Evolutionary conservation across 2,888 invertebrate genomes (phyloP).

Genomic region (Athripsodes cinereus): DNA sequence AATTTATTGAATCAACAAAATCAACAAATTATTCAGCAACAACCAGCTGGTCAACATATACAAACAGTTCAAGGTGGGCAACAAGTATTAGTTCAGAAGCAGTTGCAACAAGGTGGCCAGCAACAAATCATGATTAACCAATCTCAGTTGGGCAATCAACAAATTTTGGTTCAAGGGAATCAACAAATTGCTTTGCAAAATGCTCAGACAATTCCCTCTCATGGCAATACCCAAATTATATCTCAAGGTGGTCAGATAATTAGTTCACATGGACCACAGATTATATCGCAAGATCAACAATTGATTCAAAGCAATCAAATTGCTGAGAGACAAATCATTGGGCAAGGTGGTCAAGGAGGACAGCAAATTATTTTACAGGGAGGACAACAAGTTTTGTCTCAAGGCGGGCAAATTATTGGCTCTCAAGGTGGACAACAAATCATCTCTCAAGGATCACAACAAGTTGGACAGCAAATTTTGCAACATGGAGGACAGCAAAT

Average conservation of each 20-base stretch:
- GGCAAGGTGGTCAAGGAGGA: conserved; percentile 37
- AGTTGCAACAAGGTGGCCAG: conserved; percentile 45
- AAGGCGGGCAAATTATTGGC: conserved; percentile 47
- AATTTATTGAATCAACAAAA: conserved; percentile 38
- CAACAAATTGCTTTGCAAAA: conserved; percentile 48
- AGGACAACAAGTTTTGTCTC: conserved; percentile 44
- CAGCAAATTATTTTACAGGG: conserved; percentile 48
- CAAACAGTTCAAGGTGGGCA: conserved; percentile 44
- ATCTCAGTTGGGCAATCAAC: conserved; percentile 44
- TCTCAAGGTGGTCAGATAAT: conserved; percentile 49
- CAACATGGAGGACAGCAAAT: conserved; percentile 48
- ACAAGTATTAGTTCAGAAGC: conserved; percentile 56
- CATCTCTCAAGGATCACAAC: conserved; percentile 39
- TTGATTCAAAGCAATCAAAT: conserved; percentile 38
- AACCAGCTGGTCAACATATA: conserved; percentile 30
- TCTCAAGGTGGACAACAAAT: conserved; percentile 42
- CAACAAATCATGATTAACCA: conserved; percentile 32
- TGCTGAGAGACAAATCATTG: conserved; percentile 36
- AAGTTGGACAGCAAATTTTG: conserved; percentile 45
- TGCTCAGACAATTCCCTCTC: conserved; percentile 27
- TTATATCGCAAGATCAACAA: conserved; percentile 42
- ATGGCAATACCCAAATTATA: conserved; percentile 41
- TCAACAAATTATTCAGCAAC: conserved; percentile 46
- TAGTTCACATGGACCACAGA: conserved; percentile 40
- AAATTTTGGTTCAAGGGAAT: conserved; percentile 47